Conservation (phyloP, 2,888 invertebrate genomes). For the Erynnis tages region DNA sequence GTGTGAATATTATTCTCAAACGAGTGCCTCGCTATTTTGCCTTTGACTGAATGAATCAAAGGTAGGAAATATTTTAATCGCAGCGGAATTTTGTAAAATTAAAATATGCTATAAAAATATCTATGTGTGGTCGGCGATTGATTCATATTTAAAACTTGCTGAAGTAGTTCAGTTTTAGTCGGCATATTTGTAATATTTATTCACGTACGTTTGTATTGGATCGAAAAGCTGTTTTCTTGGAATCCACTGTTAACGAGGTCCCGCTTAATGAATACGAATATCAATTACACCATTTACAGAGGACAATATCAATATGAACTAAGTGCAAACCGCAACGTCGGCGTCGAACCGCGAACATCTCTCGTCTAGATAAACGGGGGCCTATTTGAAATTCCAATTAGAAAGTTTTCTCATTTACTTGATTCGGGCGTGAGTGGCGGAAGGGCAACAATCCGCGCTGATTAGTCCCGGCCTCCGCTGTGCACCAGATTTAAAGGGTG, state of each 20-base stretch:
- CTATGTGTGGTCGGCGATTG: too few species aligned
- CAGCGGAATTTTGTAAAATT: too few species aligned
- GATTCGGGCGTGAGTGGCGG: constrained; percentile 75
- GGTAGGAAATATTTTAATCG: too few species aligned
- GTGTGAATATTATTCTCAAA: too few species aligned
- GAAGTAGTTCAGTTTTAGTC: too few species aligned
- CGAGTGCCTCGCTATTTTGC: too few species aligned
- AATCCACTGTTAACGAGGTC: neutral
- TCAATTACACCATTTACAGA: constrained; percentile 15
- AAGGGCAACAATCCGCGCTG: constrained; percentile 77
- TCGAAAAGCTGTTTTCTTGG: neutral
- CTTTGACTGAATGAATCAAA: too few species aligned
- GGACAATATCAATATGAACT: constrained; percentile 19
- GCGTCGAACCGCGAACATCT: constrained; percentile 66
- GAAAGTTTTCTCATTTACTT: constrained; percentile 81
- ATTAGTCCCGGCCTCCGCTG: constrained; percentile 71
- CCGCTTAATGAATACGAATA: neutral
- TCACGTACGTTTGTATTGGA: too few species aligned
- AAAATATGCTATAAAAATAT: too few species aligned
- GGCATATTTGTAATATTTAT: too few species aligned
- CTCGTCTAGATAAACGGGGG: constrained; percentile 73
- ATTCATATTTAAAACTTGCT: too few species aligned
- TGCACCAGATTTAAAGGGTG: constrained; percentile 72
- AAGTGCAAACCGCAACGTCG: constrained; percentile 20
- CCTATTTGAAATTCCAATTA: constrained; percentile 81